phyloP scores from a whole-genome alignment of 2,113 vertebrate species.

The Opisthocomus hoazin region DNA sequence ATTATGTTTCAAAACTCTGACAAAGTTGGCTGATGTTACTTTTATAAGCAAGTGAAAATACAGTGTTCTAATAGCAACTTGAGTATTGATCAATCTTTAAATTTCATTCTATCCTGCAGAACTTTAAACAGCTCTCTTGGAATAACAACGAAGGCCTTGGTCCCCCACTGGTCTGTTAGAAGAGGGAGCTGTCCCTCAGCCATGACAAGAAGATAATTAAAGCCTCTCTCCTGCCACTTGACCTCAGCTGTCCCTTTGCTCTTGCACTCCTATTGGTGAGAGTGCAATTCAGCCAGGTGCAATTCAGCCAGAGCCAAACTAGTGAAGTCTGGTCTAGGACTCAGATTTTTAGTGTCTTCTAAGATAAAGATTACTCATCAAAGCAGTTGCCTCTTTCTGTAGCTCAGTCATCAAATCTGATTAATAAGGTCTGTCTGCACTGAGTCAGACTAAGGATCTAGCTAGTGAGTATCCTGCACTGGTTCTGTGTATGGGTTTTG shows the following conservation, averaged over 20 bases:
- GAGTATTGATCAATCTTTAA: not conserved
- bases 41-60: not conserved
- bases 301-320: not conserved
- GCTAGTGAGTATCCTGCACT: not conserved
- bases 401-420: not conserved
- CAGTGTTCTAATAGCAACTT: not conserved
- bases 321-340: not conserved
- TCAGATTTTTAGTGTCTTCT: not conserved
- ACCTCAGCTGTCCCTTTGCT: not conserved
- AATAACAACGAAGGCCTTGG: not conserved
- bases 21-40: not conserved
- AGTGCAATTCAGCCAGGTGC: not conserved
- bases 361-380: not conserved
- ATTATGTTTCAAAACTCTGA: not conserved
- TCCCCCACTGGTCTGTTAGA: not conserved
- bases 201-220: not conserved
- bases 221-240: not conserved
- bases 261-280: not conserved
- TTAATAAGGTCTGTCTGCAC: not conserved
- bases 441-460: not conserved
- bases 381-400: not conserved
- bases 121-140: not conserved
- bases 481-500: not conserved
- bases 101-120: not conserved
- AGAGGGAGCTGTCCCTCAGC: not conserved